A percentile compares a stretch with the other conserved stretches of the same genome.
Conservation (phyloP, 2,888 invertebrate species). For the Acheta domesticus region DNA sequence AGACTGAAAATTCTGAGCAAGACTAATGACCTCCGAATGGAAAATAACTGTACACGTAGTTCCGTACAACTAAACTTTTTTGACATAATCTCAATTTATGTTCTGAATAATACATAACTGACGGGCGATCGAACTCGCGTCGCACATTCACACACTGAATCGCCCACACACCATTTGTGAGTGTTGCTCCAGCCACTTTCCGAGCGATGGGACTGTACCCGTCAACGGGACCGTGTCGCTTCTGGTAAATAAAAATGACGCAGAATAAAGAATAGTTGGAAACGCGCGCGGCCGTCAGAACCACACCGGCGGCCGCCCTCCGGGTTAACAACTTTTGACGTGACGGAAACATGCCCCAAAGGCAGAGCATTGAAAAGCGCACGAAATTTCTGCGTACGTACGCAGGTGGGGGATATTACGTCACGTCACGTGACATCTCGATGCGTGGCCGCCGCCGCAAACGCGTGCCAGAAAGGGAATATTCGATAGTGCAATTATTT, state of each 20-base stretch:
- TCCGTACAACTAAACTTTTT: too few species aligned
- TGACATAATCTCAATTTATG: too few species aligned
- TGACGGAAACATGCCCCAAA: not conserved
- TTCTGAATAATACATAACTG: too few species aligned
- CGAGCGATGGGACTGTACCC: not conserved
- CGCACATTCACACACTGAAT: too few species aligned
- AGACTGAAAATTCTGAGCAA: too few species aligned
- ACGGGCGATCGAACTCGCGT: too few species aligned
- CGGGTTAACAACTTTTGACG: conserved; percentile 8
- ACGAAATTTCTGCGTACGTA: not conserved
- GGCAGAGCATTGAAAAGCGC: not conserved
- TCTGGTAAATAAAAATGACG: conserved; percentile 18
- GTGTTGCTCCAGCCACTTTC: too few species aligned
- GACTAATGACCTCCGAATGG: too few species aligned
- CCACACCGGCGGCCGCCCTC: not conserved
- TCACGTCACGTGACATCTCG: conserved; percentile 6
- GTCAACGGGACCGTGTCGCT: not conserved
- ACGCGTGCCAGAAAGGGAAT: not conserved
- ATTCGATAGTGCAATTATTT: not conserved
- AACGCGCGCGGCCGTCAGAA: not conserved
- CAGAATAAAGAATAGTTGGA: not conserved
- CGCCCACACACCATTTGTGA: too few species aligned
- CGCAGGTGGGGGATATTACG: not conserved
- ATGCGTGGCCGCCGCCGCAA: not conserved
- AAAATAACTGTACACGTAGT: too few species aligned